Evolutionary conservation across 1,140 invertebrate genomes (phyloP), one percentile per base, ranked within the genome.

Genomic region (Ceratosolen fusciceps): DNA sequence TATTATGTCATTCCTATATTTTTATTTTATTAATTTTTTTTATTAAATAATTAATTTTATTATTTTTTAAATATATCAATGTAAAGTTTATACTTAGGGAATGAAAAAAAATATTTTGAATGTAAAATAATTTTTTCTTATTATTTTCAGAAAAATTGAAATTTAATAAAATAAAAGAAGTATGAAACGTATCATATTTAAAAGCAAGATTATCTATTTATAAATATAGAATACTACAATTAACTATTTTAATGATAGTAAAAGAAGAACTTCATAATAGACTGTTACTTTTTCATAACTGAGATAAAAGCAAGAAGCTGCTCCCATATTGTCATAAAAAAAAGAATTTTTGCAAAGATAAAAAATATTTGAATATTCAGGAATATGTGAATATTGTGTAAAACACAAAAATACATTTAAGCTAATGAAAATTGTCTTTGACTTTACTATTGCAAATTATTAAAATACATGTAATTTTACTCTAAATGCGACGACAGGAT

Each of bases 261-360:
- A 73, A 47, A 47, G 56, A 72, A 77, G 65, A 79, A 83, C 76
- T 39, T 82, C 83, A 75, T 78, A n/a, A n/a, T n/a, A n/a, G 68
- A 77, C 78, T 77, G 83, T 85, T 83, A 83, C 83, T 80, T 78
- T 84, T 79, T 84, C 80, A 75, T 84, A 74, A 71, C 47, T 81
- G 79, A 78, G 52, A 79, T 81, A 68, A 82, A 80, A 82, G 72
- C 75, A 78, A 82, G 80, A 81, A 43, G n/a, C 80, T 83, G 80
- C 82, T 84, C 82, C 83, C 88, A 87, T 87, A 87, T 84, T 87
- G 88, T 85, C 85, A 85, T 88, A 87, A 81, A 87, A 49, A 49
- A 34, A 43, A 12, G 14, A 29, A 16, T 70, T 68, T 70, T 14
- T 70, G 9, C 43, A 47, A 70, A 70, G 43, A 26, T 70, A 70